These are phyloP conservation scores for Ataeniobius toweri DNA, from an alignment of 2,797 vertebrate genomes.

Conservation along the genomic window DNA sequence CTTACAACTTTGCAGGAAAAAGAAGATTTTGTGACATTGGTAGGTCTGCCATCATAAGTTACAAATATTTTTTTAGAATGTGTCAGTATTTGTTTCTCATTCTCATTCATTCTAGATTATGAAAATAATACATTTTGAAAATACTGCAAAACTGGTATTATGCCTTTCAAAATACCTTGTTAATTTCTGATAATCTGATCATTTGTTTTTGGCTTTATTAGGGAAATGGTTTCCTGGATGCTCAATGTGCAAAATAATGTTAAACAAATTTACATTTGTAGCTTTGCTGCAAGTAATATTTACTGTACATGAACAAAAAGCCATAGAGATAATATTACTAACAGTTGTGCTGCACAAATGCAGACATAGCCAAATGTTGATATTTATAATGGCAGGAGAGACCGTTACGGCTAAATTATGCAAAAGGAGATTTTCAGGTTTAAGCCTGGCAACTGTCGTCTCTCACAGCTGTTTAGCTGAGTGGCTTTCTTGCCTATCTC, in stretches of 20 bases:
- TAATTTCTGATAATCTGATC: not conserved
- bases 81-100: no score
- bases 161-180: not conserved
- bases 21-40: not conserved
- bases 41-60: not conserved
- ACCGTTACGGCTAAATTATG: slow-evolving; percentile 66
- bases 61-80: no score
- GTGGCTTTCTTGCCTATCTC: slow-evolving; percentile 46
- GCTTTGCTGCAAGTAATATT: not conserved
- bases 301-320: slow-evolving; percentile 3
- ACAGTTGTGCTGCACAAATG: slow-evolving; percentile 23
- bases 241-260: not conserved
- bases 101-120: no score
- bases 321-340: slow-evolving; percentile 36
- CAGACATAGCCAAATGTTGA: slow-evolving; percentile 34
- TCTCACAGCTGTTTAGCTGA: slow-evolving; percentile 87
- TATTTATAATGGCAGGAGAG: slow-evolving; percentile 27
- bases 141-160: not conserved
- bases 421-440: slow-evolving; percentile 49
- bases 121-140: no score
- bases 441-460: slow-evolving; percentile 83
- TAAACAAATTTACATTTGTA: not conserved
- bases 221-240: not conserved
- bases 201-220: not conserved
- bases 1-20: not conserved